phyloP scores from a whole-genome alignment of 1,140 invertebrate genomes.

The Anadara kagoshimensis region DNA sequence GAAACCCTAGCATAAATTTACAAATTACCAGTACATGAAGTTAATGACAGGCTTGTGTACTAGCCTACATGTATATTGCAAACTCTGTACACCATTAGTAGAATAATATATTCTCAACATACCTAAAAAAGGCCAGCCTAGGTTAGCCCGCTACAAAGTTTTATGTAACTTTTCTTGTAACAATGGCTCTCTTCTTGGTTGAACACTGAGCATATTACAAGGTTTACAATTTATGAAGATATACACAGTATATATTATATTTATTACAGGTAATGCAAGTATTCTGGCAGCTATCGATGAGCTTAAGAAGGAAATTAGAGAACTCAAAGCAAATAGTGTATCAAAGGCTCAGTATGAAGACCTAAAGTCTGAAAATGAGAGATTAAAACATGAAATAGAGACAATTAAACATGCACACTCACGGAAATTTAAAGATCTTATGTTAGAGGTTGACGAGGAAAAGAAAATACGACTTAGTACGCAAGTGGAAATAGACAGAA shows the following conservation, averaged over 20 bases:
- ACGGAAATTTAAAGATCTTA: slow-evolving; percentile 66
- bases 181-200: too few relatives aligned
- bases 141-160: too few relatives aligned
- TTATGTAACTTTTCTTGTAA: too few relatives aligned
- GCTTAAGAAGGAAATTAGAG: slow-evolving; percentile 56
- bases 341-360: slow-evolving; percentile 64
- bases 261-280: slow-evolving; percentile 34
- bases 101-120: too few relatives aligned
- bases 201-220: too few relatives aligned
- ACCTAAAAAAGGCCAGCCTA: too few relatives aligned
- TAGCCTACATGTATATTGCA: too few relatives aligned
- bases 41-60: too few relatives aligned
- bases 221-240: not conserved
- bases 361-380: slow-evolving; percentile 62
- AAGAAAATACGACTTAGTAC: slow-evolving; percentile 72
- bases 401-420: slow-evolving; percentile 55
- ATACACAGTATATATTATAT: not conserved
- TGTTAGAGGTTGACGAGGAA: slow-evolving; percentile 72
- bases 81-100: too few relatives aligned
- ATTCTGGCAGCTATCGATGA: slow-evolving; percentile 59
- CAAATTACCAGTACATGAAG: too few relatives aligned
- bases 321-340: slow-evolving; percentile 57
- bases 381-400: slow-evolving; percentile 63
- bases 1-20: too few relatives aligned
- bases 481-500: slow-evolving; percentile 73